Conservation (phyloP, 2,888 invertebrate species). For the Bimastos eiseni region DNA sequence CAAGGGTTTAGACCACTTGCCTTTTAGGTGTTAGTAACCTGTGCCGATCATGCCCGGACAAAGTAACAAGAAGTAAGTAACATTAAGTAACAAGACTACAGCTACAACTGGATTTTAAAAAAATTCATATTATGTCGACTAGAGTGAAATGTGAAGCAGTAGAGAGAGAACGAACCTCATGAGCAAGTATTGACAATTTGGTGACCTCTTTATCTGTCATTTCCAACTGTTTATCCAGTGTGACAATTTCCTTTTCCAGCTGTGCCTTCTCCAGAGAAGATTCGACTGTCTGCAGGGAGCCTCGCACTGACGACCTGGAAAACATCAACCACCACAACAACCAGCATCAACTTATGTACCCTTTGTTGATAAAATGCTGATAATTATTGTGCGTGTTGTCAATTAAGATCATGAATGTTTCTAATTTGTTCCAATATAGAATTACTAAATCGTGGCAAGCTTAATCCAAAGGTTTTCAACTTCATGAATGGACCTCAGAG, state of each 20-base stretch:
- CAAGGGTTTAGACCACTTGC: no score
- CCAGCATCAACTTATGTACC: no score
- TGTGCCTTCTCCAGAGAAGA: constrained; percentile 20
- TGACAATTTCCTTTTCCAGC: not conserved
- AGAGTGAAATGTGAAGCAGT: not conserved
- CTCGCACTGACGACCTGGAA: not conserved
- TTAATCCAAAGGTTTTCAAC: no score
- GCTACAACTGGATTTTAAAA: not conserved
- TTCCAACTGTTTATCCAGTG: constrained; percentile 20
- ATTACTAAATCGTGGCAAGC: no score
- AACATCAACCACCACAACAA: not conserved
- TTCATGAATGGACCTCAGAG: no score
- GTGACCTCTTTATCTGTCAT: constrained; percentile 19
- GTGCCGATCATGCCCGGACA: no score
- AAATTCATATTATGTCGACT: not conserved
- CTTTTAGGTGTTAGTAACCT: no score
- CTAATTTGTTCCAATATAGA: not conserved
- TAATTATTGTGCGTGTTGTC: no score
- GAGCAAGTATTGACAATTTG: constrained; percentile 27
- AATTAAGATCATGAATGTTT: not conserved
- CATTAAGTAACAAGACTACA: not conserved
- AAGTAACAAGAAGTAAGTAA: no score
- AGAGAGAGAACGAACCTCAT: not conserved
- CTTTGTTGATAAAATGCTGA: no score
- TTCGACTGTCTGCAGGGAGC: constrained; percentile 16